Evolutionary conservation across 2,888 invertebrate genomes (phyloP), one percentile per base, ranked within the genome.

Genomic region (Monopis laevigella): DNA sequence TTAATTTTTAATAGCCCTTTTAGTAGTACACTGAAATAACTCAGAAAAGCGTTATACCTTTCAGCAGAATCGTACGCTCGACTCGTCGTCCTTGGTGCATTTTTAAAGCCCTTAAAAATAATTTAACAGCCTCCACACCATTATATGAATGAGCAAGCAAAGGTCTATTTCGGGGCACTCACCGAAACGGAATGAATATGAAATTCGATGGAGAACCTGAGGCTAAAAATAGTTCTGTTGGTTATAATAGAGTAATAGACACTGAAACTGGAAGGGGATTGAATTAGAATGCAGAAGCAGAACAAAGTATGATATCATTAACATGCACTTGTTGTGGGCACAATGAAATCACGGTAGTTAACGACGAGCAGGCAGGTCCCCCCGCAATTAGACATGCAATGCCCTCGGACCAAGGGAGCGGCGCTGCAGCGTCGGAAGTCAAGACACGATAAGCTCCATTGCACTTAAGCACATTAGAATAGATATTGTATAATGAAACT

Each of bases 31-130:
- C n/a, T n/a, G n/a, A n/a, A n/a, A n/a, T n/a, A n/a, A n/a, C n/a
- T n/a, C n/a, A n/a, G n/a, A n/a, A n/a, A n/a, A n/a, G n/a, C n/a
- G n/a, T n/a, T n/a, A n/a, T n/a, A n/a, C n/a, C 17, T 32, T 28
- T 32, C 14, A 13, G 17, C 32, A 17, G 32, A 10, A 17, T 17
- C 17, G 14, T 32, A 12, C 32, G 32, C 32, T 32, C 32, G 14
- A 3, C 32, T 4, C 36, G 21, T 2, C 36, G 36, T 36, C 36
- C 36, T 36, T 36, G 36, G 36, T 36, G 36, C 36, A 36, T 36
- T 36, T 36, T 36, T 36, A 36, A 36, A 19, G 10, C 4, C 11
- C 21, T 13, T 12, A 21, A 12, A 36, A 36, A 19, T 18, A 21
- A 36, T 36, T 36, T 36, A n/a, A 21, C 36, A 21, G 11, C 18